A percentile compares a stretch with the other conserved stretches of the same genome.
These are phyloP conservation scores for Xenopus borealis DNA, from an alignment of 2,113 vertebrate genomes.

Conservation along the genomic window DNA sequence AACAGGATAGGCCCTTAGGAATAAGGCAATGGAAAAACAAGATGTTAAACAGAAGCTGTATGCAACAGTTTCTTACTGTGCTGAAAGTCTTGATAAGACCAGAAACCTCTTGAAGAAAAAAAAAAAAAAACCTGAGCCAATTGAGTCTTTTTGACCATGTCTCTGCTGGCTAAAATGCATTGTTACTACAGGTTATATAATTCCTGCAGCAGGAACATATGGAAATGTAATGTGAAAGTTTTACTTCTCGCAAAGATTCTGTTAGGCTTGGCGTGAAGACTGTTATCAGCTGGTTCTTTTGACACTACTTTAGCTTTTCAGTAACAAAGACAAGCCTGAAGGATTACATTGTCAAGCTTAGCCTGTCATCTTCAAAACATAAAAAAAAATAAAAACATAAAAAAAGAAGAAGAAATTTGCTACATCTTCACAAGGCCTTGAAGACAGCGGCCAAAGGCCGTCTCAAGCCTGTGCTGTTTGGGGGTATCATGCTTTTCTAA, in stretches of 20 bases:
- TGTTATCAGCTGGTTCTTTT: slow-evolving; percentile 64
- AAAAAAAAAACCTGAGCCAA: slow-evolving; percentile 63
- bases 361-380: slow-evolving; percentile 64
- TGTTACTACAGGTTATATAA: slow-evolving; percentile 52
- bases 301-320: slow-evolving; percentile 62
- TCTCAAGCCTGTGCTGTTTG: slow-evolving; percentile 45
- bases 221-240: slow-evolving; percentile 58
- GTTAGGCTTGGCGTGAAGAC: slow-evolving; percentile 64
- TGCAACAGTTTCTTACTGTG: not conserved
- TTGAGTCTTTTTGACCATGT: slow-evolving; percentile 62
- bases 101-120: not conserved
- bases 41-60: not conserved
- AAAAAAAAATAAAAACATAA: not conserved
- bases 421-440: slow-evolving; percentile 45
- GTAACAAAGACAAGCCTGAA: slow-evolving; percentile 66
- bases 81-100: not conserved
- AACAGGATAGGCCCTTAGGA: too few species aligned
- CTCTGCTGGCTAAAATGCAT: slow-evolving; percentile 56
- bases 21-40: too few species aligned
- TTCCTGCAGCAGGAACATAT: slow-evolving; percentile 46
- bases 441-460: slow-evolving; percentile 49
- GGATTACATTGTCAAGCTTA: slow-evolving; percentile 75
- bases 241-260: slow-evolving; percentile 65
- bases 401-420: slow-evolving; percentile 49
- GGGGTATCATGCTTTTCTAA: slow-evolving; percentile 50